These are phyloP conservation scores for Xestia ashworthii DNA, from an alignment of 2,888 invertebrate genomes.

Conservation along the genomic window DNA sequence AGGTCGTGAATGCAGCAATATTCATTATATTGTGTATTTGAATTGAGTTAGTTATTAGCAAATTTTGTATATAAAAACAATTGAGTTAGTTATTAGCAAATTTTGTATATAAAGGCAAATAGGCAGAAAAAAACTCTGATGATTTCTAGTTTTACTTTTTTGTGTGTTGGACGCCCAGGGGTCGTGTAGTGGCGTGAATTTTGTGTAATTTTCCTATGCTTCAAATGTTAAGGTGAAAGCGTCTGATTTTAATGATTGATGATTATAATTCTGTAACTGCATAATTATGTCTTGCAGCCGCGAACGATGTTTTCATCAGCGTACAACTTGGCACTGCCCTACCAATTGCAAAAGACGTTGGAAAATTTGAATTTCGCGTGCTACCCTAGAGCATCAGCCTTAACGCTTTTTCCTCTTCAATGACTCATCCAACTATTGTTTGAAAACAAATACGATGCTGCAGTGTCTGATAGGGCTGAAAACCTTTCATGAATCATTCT, in stretches of 20 bases:
- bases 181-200: not conserved
- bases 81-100: not conserved
- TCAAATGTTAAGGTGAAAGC: not conserved
- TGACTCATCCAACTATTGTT: constrained; percentile 7
- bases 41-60: not conserved
- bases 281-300: too few species aligned
- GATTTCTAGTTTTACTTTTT: not conserved
- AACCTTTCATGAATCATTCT: constrained; percentile 26
- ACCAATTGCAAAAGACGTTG: too few species aligned
- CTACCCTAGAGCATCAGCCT: too few species aligned
- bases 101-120: not conserved
- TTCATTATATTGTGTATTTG: not conserved
- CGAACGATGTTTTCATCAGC: too few species aligned
- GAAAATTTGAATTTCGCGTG: too few species aligned
- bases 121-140: not conserved
- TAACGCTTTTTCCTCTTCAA: not conserved
- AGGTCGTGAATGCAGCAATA: not conserved
- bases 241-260: too few species aligned
- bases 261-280: too few species aligned
- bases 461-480: not conserved
- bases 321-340: too few species aligned
- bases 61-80: not conserved
- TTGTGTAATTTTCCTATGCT: not conserved
- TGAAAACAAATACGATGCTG: constrained; percentile 2
- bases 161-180: not conserved